These are phyloP conservation scores for Dromaius novaehollandiae DNA, from an alignment of 2,113 vertebrate genomes.

Conservation along the genomic window DNA sequence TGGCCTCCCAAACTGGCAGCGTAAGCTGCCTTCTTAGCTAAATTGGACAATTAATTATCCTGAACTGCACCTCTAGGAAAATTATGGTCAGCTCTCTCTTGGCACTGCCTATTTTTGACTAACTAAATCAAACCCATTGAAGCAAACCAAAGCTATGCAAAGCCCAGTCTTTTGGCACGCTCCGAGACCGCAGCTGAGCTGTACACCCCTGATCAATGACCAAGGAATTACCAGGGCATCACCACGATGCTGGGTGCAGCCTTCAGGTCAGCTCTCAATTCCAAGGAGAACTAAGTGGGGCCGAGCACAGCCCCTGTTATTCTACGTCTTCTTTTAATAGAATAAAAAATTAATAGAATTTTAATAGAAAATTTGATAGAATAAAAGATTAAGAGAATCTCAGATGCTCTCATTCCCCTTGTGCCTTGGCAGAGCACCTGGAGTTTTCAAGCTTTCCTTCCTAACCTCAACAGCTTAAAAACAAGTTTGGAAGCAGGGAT, in stretches of 20 bases:
- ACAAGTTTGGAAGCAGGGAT: too few species aligned
- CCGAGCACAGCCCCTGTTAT: background rate
- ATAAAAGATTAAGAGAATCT: background rate
- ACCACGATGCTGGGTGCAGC: too few species aligned
- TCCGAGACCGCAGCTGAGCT: background rate
- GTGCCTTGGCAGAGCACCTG: background rate
- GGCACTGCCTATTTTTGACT: accelerated
- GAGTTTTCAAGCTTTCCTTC: background rate
- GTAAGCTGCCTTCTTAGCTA: background rate
- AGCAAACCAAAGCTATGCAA: accelerated
- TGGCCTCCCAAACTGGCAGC: background rate
- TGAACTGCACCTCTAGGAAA: background rate
- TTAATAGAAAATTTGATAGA: too few species aligned
- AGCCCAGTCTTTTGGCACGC: accelerated
- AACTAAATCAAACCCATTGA: background rate
- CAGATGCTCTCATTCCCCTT: background rate
- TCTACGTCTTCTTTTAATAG: background rate
- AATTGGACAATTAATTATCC: background rate
- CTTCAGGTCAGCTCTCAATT: background rate
- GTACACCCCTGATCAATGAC: too few species aligned
- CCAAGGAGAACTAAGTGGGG: background rate
- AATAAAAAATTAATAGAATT: too few species aligned
- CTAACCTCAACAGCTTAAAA: background rate
- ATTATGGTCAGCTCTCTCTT: background rate
- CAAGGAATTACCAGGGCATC: too few species aligned